Evolutionary conservation across 2,888 invertebrate genomes (phyloP).

Genomic region (Piscicola geometra): DNA sequence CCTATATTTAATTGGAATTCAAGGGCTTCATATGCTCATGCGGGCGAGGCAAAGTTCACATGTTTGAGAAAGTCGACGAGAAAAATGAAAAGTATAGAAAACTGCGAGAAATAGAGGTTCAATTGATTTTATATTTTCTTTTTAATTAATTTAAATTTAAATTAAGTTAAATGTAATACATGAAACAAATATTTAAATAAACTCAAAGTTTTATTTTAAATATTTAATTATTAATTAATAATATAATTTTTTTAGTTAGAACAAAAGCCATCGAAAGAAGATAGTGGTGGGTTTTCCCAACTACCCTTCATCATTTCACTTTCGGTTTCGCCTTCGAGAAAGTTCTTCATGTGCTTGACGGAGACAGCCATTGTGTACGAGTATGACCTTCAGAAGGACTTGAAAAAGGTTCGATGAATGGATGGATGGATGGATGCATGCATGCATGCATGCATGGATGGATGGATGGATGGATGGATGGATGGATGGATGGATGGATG

Average conservation of each 20-base stretch:
- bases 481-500: not conserved
- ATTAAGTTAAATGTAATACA: no score
- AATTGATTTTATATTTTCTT: not conserved
- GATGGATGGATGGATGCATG: not conserved
- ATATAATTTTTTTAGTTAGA: not conserved
- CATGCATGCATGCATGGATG: not conserved
- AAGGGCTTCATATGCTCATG: slow-evolving; percentile 31
- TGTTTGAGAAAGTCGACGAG: slow-evolving; percentile 31
- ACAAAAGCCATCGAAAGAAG: slow-evolving; percentile 19
- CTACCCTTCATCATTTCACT: slow-evolving; percentile 19
- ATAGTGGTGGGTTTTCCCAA: slow-evolving; percentile 10
- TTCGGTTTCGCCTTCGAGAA: slow-evolving; percentile 13
- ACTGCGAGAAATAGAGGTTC: slow-evolving; percentile 29
- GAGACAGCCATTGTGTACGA: slow-evolving; percentile 22
- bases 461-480: not conserved
- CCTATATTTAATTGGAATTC: not conserved
- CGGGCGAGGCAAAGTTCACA: slow-evolving; percentile 27
- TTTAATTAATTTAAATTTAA: no score
- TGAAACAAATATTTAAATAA: no score
- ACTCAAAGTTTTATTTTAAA: no score
- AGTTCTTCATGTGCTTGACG: slow-evolving; percentile 22
- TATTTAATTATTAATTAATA: no score
- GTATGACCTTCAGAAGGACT: slow-evolving; percentile 23
- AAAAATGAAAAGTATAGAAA: slow-evolving; percentile 25
- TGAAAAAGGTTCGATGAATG: slow-evolving; percentile 9